A percentile compares a stretch with the other conserved stretches of the same genome.
phyloP scores from a whole-genome alignment of 2,888 invertebrate genomes.

The Zele albiditarsus region DNA sequence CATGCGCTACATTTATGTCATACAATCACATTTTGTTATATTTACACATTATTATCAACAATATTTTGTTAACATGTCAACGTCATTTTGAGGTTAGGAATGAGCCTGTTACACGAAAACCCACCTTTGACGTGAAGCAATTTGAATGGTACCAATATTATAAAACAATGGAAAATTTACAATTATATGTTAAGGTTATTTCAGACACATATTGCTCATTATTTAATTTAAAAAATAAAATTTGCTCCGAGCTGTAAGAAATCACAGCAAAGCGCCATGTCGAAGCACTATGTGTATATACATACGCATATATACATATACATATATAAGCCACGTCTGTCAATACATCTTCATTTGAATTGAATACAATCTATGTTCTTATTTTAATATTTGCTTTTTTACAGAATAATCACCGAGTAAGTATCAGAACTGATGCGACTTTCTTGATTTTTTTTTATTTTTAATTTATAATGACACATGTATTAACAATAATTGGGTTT shows the following conservation, averaged over 20 bases:
- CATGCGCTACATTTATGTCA: not conserved
- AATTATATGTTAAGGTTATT: not conserved
- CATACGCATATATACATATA: not conserved
- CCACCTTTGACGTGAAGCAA: not conserved
- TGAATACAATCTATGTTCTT: not conserved
- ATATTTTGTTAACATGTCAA: conserved; percentile 59
- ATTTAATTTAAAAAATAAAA: not conserved
- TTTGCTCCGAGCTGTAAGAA: conserved; percentile 53
- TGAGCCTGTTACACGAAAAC: not conserved
- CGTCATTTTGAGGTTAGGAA: conserved; percentile 45
- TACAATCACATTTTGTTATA: not conserved
- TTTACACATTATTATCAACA: not conserved
- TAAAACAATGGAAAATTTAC: not conserved
- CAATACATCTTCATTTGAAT: not conserved
- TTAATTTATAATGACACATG: no score
- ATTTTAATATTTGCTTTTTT: not conserved
- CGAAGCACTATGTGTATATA: conserved; percentile 46
- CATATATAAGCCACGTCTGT: not conserved
- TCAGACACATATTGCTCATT: not conserved
- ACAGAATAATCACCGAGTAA: no score
- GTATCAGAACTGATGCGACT: no score
- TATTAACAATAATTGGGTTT: no score
- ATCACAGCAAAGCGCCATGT: conserved; percentile 60
- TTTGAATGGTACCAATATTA: not conserved
- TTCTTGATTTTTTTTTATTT: no score